A percentile compares a stretch with the other conserved stretches of the same genome.
Evolutionary conservation across 2,113 vertebrate species (phyloP).

Genomic region (Mustela nigripes): DNA sequence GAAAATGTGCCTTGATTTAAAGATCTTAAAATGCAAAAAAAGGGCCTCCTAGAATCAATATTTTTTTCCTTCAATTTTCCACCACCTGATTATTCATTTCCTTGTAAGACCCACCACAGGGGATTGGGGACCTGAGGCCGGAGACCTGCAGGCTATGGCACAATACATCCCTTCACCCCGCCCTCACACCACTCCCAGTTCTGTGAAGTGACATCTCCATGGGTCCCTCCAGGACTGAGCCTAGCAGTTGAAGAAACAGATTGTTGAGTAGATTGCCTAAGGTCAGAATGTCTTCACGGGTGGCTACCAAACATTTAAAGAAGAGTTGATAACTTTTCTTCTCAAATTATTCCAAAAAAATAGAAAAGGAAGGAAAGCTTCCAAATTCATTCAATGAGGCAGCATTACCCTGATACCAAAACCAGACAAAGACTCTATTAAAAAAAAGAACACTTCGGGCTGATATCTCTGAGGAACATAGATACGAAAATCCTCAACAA

Average conservation of each 20-base stretch:
- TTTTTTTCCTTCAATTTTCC: background rate
- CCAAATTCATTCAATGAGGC: background rate
- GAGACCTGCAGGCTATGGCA: background rate
- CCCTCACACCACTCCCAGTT: no score
- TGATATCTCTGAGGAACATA: background rate
- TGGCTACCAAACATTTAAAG: background rate
- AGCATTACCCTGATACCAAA: background rate
- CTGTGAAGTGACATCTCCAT: background rate
- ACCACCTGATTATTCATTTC: slow-evolving; percentile 54
- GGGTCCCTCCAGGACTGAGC: background rate
- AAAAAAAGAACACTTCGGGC: background rate
- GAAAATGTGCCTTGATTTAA: slow-evolving; percentile 38
- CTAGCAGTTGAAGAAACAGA: background rate
- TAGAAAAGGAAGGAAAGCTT: background rate
- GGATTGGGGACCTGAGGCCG: background rate
- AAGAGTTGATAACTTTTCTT: background rate
- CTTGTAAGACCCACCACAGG: background rate
- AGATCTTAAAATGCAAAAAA: slow-evolving; percentile 66
- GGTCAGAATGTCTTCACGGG: background rate
- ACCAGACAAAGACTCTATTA: background rate
- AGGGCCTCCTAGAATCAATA: slow-evolving; percentile 8
- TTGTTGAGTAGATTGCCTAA: background rate
- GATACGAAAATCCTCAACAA: background rate
- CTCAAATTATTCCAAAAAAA: background rate
- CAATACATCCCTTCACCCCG: background rate